Base-by-base conservation (phyloP, 2,797 vertebrate species). In the Pipistrellus pygmaeus region DNA sequence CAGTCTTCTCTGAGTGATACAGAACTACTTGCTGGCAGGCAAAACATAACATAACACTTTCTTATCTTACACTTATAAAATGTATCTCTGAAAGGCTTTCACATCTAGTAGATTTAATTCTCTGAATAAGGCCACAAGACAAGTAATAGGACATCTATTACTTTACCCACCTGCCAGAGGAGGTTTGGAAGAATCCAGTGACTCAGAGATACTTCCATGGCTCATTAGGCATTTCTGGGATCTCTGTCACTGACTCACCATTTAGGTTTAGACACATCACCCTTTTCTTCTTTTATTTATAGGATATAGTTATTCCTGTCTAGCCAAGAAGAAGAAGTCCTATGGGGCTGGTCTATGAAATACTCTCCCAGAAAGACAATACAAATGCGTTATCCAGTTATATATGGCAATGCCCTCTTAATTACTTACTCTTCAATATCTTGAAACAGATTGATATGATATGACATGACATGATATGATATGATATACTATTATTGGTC, bases 71-170 rank as follows among this genome's bases (percentile, higher is more conserved):
- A 23, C 90, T 60, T 68, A 80, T 38, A 38, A 27, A 80, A 62
- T 44, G n/a, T 48, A 21, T 21, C 30, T 85, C 84, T 23, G 60
- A 85, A 95, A 91, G 68, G n/a, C 41, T 62, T 90, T 88, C 57
- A 46, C 35, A 80, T 48, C 72, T 69, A 68, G 41, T 25, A 32
- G 57, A 75, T 41, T 66, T 83, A 72, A 87, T 78, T 78, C 23
- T 53, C 48, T 90, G 77, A 83, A 44, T 68, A 87, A 55, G 12
- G 85, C 55, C 53, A 1, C 69, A 30, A 92, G 48, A 69, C 30
- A 78, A 57, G 48, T 53, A 32, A 72, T 20, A 83, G 14, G 32
- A 72, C 44, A 78, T 68, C 87, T 91, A 78, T 83, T 68, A 53
- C 25, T 64, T 53, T 5, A 51, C 10, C 25, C 55, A 78, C 73